Conservation (phyloP, 2,888 invertebrate species). For the Sesia bembeciformis region DNA sequence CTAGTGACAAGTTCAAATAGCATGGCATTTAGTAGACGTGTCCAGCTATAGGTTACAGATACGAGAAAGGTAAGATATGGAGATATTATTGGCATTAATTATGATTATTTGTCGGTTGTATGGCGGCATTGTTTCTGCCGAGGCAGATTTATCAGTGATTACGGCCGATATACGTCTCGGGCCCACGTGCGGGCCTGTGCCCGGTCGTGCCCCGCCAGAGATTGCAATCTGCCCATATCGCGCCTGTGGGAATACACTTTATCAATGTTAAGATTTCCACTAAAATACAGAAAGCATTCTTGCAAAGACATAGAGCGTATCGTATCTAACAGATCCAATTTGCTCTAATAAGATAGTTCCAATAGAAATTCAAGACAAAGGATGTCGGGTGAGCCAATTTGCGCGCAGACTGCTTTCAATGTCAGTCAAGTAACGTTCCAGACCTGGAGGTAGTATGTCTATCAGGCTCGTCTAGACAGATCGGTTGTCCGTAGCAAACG, state of each 20-base stretch:
- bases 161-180: conserved; percentile 41
- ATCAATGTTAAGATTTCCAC: background rate
- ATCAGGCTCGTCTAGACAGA: conserved; percentile 33
- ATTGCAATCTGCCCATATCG: conserved; percentile 48
- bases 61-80: too few species aligned
- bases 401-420: conserved; percentile 10
- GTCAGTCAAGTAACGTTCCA: conserved; percentile 41
- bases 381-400: conserved; percentile 33
- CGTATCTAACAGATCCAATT: background rate
- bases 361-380: conserved; percentile 19
- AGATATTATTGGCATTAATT: conserved; percentile 45
- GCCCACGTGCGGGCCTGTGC: conserved; percentile 46
- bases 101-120: conserved; percentile 44
- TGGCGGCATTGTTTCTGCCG: conserved; percentile 50
- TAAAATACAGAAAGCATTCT: background rate
- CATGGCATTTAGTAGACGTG: too few species aligned
- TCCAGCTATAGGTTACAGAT: too few species aligned
- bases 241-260: conserved; percentile 39
- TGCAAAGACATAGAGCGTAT: background rate
- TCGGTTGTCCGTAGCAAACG: conserved; percentile 54
- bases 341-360: background rate
- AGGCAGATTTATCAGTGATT: conserved; percentile 51
- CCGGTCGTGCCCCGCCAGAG: conserved; percentile 50
- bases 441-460: conserved; percentile 24
- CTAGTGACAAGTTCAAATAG: too few species aligned